These are phyloP conservation scores for Hydrolagus affinis DNA, from an alignment of 2,113 vertebrate species.

Conservation along the genomic window DNA sequence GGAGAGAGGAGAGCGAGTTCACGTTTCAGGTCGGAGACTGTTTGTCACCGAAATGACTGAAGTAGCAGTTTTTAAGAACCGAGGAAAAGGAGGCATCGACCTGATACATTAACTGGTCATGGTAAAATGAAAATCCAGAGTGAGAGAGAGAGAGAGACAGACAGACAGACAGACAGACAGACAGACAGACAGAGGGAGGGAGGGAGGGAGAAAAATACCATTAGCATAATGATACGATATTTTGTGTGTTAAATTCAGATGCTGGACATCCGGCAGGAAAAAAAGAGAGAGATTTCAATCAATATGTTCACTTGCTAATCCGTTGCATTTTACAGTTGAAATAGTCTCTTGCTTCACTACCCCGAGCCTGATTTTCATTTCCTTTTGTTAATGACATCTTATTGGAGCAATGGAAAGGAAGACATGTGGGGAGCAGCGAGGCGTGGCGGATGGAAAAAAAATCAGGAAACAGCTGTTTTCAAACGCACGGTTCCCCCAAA, in stretches of 20 bases:
- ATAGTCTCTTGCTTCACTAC: background rate
- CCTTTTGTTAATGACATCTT: background rate
- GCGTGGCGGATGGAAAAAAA: background rate
- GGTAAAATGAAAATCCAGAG: no score
- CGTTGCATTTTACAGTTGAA: background rate
- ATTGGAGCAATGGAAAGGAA: constrained; percentile 5
- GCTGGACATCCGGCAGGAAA: background rate
- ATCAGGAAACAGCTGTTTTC: background rate
- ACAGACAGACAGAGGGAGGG: no score
- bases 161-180: no score
- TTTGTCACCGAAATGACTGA: no score
- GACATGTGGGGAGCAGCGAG: background rate
- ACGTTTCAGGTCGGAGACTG: no score
- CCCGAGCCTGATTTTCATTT: background rate
- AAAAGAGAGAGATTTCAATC: background rate
- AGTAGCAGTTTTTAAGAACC: no score
- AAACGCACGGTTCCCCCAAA: background rate
- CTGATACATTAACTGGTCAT: no score
- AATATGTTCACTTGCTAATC: background rate
- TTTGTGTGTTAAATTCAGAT: background rate
- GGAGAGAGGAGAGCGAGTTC: no score
- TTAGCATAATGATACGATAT: background rate
- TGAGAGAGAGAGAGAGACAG: no score
- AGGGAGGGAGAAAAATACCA: background rate
- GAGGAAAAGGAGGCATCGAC: no score